phyloP scores from a whole-genome alignment of 2,888 invertebrate species.

The Parnassius orleans region DNA sequence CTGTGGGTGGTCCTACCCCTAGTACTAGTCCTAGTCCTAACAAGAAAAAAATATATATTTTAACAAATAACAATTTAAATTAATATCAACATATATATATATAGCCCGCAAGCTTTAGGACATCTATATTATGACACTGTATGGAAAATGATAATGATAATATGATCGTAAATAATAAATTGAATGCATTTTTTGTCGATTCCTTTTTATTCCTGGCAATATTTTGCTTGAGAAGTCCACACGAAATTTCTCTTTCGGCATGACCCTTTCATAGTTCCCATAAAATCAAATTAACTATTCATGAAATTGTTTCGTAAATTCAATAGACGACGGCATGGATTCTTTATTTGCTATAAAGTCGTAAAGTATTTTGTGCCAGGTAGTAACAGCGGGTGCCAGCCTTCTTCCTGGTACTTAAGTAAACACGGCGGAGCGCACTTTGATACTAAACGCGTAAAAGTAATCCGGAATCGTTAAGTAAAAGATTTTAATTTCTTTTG shows the following conservation, averaged over 20 bases:
- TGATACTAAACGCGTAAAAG: conserved; percentile 15
- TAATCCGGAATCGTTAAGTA: not conserved
- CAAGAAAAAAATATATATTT: too few species aligned
- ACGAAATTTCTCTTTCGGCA: conserved; percentile 2
- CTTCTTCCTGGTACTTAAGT: conserved; percentile 15
- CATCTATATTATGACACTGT: too few species aligned
- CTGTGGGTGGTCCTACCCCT: too few species aligned
- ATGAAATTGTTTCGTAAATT: conserved; percentile 26
- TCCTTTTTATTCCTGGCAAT: too few species aligned
- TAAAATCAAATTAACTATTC: conserved; percentile 26
- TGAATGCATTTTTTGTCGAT: too few species aligned
- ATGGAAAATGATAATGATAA: too few species aligned
- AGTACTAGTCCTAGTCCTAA: too few species aligned
- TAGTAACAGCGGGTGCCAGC: conserved; percentile 16
- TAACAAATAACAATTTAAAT: too few species aligned
- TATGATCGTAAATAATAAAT: too few species aligned
- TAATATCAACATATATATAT: too few species aligned
- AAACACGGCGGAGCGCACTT: conserved; percentile 10
- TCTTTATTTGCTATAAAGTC: conserved; percentile 26
- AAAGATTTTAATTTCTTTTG: not conserved
- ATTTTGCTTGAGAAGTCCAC: conserved; percentile 2
- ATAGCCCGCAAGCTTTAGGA: too few species aligned
- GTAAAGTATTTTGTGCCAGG: conserved; percentile 26
- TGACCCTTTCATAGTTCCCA: conserved; percentile 19
- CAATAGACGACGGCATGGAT: conserved; percentile 22